Evolutionary conservation across 2,113 vertebrate genomes (phyloP).

Genomic region (Pollimyrus isidori): DNA sequence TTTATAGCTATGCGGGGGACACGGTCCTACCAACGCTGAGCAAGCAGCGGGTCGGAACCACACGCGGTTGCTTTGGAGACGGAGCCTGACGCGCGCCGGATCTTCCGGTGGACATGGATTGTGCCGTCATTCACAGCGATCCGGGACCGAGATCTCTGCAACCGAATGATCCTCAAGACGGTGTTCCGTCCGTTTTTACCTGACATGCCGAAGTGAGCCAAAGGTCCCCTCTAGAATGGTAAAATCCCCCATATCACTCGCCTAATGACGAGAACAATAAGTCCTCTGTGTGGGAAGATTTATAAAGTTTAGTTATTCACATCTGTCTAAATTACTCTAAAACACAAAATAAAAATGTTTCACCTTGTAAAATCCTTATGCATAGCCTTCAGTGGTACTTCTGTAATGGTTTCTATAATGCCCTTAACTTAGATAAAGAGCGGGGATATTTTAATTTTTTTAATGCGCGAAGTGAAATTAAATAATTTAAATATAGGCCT

Average conservation of each 20-base stretch:
- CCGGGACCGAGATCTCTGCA: background rate
- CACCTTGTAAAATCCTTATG: background rate
- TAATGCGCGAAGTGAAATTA: background rate
- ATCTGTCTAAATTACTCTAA: background rate
- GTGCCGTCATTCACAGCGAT: background rate
- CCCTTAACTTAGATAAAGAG: background rate
- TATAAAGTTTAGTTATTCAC: background rate
- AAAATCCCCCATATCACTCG: background rate
- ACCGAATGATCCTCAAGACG: background rate
- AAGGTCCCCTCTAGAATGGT: background rate
- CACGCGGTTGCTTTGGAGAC: conserved; percentile 25
- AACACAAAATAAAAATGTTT: no score
- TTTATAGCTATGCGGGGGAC: conserved; percentile 11
- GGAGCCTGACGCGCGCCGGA: conserved; percentile 2
- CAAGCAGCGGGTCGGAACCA: conserved; percentile 31
- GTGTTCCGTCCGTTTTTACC: background rate
- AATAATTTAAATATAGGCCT: background rate
- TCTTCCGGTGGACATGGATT: background rate
- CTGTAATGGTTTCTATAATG: background rate
- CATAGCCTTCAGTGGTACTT: background rate
- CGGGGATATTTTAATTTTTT: background rate
- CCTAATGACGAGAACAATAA: background rate
- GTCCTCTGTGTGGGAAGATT: background rate
- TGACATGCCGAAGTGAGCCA: background rate
- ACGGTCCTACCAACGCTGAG: conserved; percentile 31